phyloP scores from a whole-genome alignment of 30 jellyfish, hydroid and myxozoan species.

The Mastigias papua region DNA sequence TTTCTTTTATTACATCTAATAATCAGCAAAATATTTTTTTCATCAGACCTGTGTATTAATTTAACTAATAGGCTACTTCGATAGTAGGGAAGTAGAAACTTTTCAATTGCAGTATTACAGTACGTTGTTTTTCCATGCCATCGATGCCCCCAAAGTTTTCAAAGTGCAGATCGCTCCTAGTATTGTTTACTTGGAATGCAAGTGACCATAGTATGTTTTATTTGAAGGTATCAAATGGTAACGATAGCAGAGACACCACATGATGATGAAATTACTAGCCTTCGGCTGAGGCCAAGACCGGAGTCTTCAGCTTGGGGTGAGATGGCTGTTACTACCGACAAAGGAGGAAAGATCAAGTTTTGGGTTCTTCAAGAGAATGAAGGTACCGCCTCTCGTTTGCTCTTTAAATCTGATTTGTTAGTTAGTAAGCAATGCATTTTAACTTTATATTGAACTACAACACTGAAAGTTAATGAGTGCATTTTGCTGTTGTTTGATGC shows the following conservation, averaged over 20 bases:
- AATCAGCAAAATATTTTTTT: too few species aligned
- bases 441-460: background rate
- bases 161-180: too few species aligned
- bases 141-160: too few species aligned
- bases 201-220: background rate
- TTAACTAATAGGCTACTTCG: too few species aligned
- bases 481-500: background rate
- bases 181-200: background rate
- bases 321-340: constrained; percentile 74
- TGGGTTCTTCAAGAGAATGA: constrained; percentile 60
- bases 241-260: constrained; percentile 90
- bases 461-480: background rate
- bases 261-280: constrained; percentile 40
- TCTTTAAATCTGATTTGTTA: background rate
- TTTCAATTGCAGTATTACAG: too few species aligned
- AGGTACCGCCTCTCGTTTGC: constrained; percentile 8
- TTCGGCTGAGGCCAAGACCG: constrained; percentile 65
- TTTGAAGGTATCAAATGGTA: constrained; percentile 64
- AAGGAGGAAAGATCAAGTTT: constrained; percentile 73
- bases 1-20: too few species aligned
- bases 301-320: constrained; percentile 25
- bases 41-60: too few species aligned
- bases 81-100: too few species aligned
- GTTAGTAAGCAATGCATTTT: too few species aligned
- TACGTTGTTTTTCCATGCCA: too few species aligned